Evolutionary conservation across 2,113 vertebrate species (phyloP).

Genomic region (Tragelaphus strepsiceros): DNA sequence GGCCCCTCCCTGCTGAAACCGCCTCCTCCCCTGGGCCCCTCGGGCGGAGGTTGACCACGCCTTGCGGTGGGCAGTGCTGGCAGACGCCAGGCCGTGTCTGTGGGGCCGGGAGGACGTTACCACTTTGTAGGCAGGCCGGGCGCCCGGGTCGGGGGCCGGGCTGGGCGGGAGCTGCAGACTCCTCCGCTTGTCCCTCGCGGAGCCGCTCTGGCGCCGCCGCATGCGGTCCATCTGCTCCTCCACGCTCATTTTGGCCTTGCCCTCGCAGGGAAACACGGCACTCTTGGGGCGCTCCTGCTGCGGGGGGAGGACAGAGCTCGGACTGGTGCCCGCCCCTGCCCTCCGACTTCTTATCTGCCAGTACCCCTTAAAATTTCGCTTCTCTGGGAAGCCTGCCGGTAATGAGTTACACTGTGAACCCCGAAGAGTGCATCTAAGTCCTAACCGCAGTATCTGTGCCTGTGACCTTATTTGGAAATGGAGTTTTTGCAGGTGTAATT

Average conservation of each 20-base stretch:
- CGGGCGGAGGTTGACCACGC: background rate
- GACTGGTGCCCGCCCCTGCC: background rate
- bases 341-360: background rate
- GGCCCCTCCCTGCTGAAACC: background rate
- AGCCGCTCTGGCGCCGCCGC: slow-evolving; percentile 91
- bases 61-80: background rate
- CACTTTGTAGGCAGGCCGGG: slow-evolving; percentile 88
- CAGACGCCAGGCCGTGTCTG: rapidly evolving
- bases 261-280: slow-evolving; percentile 86
- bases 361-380: background rate
- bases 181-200: slow-evolving; percentile 91
- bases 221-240: slow-evolving; percentile 96
- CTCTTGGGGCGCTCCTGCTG: slow-evolving; percentile 92
- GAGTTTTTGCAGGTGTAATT: background rate
- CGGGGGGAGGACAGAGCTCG: rapidly evolving
- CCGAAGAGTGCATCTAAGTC: background rate
- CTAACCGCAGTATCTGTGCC: background rate
- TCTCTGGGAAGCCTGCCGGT: background rate
- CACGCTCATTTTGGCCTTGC: slow-evolving; percentile 94
- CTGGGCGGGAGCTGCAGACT: slow-evolving; percentile 89
- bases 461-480: background rate
- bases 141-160: slow-evolving; percentile 76
- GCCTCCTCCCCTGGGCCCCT: background rate
- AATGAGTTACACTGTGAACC: background rate
- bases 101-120: slow-evolving; percentile 71